A percentile compares a stretch with the other conserved stretches of the same genome.
These are phyloP conservation scores for Orbicella faveolata DNA, from an alignment of 64 coral and sea anemone species.

Conservation along the genomic window DNA sequence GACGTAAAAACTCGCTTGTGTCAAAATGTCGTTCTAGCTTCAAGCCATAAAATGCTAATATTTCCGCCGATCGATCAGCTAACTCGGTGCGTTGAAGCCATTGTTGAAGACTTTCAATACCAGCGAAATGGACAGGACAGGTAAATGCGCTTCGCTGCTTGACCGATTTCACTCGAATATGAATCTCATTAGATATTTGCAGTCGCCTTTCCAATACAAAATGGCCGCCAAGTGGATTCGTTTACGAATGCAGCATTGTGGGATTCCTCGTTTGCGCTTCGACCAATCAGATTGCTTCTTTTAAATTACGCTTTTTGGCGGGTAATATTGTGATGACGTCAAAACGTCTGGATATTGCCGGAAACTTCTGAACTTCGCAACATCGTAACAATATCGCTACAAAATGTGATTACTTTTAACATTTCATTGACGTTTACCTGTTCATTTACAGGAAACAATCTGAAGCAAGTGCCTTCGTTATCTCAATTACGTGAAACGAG, in stretches of 20 bases:
- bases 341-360: constrained; percentile 35
- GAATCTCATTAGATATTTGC: constrained; percentile 36
- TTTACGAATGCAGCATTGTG: background rate
- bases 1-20: background rate
- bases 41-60: constrained; percentile 15
- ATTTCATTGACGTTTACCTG: background rate
- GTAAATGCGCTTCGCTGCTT: constrained; percentile 43
- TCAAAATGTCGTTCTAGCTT: background rate
- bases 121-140: constrained; percentile 58
- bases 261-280: background rate
- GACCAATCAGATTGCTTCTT: constrained; percentile 10
- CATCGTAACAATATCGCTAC: background rate
- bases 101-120: constrained; percentile 32
- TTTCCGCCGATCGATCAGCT: background rate
- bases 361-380: background rate
- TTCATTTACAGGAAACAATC: constrained; percentile 11
- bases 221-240: constrained; percentile 22
- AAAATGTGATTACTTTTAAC: background rate
- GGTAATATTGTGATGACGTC: constrained; percentile 14
- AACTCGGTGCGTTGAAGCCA: constrained; percentile 6
- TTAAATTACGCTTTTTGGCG: constrained; percentile 30
- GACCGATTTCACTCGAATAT: constrained; percentile 17
- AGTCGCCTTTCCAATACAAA: constrained; percentile 38
- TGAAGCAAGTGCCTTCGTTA: background rate
- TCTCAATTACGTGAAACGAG: background rate